Conservation (phyloP, 92 coral and sea anemone genomes). For the Nematostella vectensis region DNA sequence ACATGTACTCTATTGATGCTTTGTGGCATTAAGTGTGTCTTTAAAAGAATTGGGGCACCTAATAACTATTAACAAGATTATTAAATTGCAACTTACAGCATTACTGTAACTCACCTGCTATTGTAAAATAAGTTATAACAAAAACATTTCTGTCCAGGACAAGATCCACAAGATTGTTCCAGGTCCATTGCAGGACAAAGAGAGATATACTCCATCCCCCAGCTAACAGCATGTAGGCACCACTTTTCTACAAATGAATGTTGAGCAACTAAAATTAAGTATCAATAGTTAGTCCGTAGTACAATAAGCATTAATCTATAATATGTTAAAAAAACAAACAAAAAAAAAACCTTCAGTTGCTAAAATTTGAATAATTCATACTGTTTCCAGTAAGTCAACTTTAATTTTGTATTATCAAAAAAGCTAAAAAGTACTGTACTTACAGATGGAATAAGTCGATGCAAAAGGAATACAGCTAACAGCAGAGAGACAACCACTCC, state of each 20-base stretch:
- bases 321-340: no score
- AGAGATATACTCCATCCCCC: slow-evolving; percentile 85
- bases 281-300: no score
- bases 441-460: slow-evolving; percentile 83
- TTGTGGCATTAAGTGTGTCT: no score
- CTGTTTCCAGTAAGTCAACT: no score
- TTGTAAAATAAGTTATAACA: slow-evolving; percentile 49
- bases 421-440: slow-evolving; percentile 13
- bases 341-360: not conserved
- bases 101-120: slow-evolving; percentile 92
- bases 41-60: no score
- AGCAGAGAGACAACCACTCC: slow-evolving; percentile 67
- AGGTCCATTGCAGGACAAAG: slow-evolving; percentile 44
- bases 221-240: slow-evolving; percentile 71
- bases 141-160: slow-evolving; percentile 44
- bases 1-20: not conserved
- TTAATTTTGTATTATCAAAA: no score
- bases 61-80: no score
- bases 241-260: slow-evolving; percentile 84
- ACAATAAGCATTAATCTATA: not conserved
- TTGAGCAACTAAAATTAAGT: no score
- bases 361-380: no score
- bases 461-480: slow-evolving; percentile 58
- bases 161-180: slow-evolving; percentile 38
- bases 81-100: no score